These are phyloP conservation scores for Nyleta sp. DNA, from an alignment of 2,888 invertebrate species.

Conservation along the genomic window DNA sequence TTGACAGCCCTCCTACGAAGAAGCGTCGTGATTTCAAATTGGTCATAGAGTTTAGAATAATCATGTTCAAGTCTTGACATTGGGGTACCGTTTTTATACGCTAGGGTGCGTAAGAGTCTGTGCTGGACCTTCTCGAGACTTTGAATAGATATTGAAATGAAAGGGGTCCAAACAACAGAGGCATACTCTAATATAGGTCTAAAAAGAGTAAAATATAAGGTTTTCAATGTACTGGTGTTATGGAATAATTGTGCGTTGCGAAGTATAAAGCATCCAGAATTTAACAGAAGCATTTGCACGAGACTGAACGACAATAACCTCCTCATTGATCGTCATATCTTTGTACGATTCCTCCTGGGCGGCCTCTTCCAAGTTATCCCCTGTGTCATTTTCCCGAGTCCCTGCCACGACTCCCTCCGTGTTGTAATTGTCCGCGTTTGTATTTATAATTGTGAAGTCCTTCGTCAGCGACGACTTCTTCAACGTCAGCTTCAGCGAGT, in stretches of 20 bases:
- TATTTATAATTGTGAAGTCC: conserved; percentile 77
- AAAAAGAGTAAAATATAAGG: conserved; percentile 6
- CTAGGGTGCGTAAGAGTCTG: too few relatives aligned
- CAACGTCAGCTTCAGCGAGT: conserved; percentile 75
- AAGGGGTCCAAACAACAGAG: conserved; percentile 41
- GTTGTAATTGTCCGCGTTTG: conserved; percentile 67
- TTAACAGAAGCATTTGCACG: too few relatives aligned
- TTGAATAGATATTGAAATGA: too few relatives aligned
- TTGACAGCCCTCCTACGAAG: too few relatives aligned
- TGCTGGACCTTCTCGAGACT: too few relatives aligned
- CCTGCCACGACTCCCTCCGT: conserved; percentile 75
- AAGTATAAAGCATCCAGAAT: conserved; percentile 9
- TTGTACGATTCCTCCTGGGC: conserved; percentile 74
- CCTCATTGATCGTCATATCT: conserved; percentile 79
- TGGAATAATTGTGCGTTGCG: not conserved
- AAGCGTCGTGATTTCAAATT: too few relatives aligned
- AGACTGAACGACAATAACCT: too few relatives aligned
- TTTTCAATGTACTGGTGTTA: not conserved
- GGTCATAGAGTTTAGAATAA: too few relatives aligned
- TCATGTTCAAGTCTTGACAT: too few relatives aligned
- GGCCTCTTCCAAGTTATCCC: conserved; percentile 73
- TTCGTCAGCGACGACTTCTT: conserved; percentile 77
- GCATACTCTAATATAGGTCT: too few relatives aligned
- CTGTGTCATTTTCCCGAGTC: conserved; percentile 75
- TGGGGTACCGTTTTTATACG: too few relatives aligned